These are phyloP conservation scores for Drosophila atripex DNA, from an alignment of 2,888 invertebrate species.

Conservation along the genomic window DNA sequence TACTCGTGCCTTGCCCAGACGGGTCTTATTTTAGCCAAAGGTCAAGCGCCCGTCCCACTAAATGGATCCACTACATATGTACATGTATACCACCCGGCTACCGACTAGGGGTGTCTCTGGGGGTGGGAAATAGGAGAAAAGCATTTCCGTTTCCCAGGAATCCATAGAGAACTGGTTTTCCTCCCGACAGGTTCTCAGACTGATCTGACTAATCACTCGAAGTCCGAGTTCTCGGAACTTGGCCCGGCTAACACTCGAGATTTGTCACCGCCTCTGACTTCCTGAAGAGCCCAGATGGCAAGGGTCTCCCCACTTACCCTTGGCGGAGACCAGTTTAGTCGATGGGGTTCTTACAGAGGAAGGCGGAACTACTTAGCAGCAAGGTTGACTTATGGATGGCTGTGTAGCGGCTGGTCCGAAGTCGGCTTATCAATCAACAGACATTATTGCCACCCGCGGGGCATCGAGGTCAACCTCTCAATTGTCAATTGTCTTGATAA, in stretches of 20 bases:
- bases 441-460: slow-evolving; percentile 39
- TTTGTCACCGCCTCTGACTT: slow-evolving; percentile 48
- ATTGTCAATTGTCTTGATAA: slow-evolving; percentile 59
- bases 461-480: slow-evolving; percentile 68
- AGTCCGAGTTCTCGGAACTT: slow-evolving; percentile 20
- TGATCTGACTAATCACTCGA: slow-evolving; percentile 52
- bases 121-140: slow-evolving; percentile 41
- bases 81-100: too few species aligned
- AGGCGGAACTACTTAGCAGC: slow-evolving; percentile 61
- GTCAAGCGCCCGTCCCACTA: slow-evolving; percentile 59
- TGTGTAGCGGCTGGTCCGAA: background rate
- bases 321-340: slow-evolving; percentile 15
- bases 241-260: slow-evolving; percentile 45
- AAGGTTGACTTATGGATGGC: slow-evolving; percentile 22
- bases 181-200: slow-evolving; percentile 17
- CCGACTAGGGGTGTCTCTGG: slow-evolving; percentile 21
- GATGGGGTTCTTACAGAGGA: slow-evolving; percentile 49
- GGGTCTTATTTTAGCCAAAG: slow-evolving; percentile 67
- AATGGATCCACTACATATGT: slow-evolving; percentile 49
- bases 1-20: slow-evolving; percentile 50
- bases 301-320: slow-evolving; percentile 50
- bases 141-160: slow-evolving; percentile 70
- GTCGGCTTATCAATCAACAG: slow-evolving; percentile 41
- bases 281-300: slow-evolving; percentile 52
- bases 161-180: slow-evolving; percentile 45